phyloP scores from a whole-genome alignment of 2,113 vertebrate genomes.

The Malurus melanocephalus region DNA sequence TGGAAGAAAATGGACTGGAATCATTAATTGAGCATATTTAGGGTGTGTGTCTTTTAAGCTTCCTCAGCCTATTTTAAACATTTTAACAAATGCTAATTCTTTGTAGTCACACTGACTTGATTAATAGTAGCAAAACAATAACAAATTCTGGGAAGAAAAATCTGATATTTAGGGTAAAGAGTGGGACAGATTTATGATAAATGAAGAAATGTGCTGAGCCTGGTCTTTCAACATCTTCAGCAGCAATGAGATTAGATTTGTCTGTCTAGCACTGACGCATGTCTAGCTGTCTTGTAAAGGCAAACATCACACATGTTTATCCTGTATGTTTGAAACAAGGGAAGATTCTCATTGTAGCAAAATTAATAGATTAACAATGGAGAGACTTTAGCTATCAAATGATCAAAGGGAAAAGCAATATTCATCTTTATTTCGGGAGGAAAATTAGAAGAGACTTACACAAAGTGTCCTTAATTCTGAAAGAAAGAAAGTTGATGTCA shows the following conservation, averaged over 20 bases:
- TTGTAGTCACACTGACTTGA: background rate
- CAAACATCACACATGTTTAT: background rate
- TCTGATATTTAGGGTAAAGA: background rate
- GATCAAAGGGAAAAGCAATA: background rate
- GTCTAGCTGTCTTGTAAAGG: background rate
- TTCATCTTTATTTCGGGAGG: background rate
- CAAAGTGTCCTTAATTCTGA: background rate
- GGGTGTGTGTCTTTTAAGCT: background rate
- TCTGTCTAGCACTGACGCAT: background rate
- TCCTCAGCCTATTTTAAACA: background rate
- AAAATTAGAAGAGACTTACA: background rate
- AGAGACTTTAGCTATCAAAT: background rate
- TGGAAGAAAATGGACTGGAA: background rate
- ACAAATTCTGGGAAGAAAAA: background rate
- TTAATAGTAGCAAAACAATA: background rate
- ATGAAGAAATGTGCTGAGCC: background rate
- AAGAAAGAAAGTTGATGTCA: background rate
- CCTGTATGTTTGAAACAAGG: background rate
- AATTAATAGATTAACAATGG: background rate
- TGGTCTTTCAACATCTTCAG: background rate
- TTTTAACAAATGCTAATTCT: background rate
- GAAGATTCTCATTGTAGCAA: background rate
- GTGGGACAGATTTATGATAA: background rate
- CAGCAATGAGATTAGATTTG: background rate
- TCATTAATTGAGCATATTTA: accelerated